These are phyloP conservation scores for Marronus borbonicus DNA, from an alignment of 2,888 invertebrate genomes.

Conservation along the genomic window DNA sequence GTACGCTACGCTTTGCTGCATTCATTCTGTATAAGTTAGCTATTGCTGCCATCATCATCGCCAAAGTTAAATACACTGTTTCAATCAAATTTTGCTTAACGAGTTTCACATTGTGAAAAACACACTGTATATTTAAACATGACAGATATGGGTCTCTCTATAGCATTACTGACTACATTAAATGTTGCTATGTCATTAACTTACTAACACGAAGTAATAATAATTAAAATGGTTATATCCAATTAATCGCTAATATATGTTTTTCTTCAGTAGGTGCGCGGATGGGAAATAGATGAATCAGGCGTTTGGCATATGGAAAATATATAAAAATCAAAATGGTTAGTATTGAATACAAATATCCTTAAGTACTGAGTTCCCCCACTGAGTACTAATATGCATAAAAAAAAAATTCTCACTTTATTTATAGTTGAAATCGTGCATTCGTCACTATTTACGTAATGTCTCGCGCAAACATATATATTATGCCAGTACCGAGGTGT, in stretches of 20 bases:
- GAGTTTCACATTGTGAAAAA: neutral
- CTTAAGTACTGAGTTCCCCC: neutral
- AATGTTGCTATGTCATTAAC: slow-evolving; percentile 5
- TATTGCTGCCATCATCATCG: neutral
- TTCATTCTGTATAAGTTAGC: neutral
- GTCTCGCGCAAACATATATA: too few relatives aligned
- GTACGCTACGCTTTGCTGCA: neutral
- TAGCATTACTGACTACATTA: slow-evolving; percentile 12
- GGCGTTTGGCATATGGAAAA: slow-evolving; percentile 38
- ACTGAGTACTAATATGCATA: too few relatives aligned
- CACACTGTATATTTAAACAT: slow-evolving; percentile 21
- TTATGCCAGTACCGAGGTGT: too few relatives aligned
- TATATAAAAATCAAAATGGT: slow-evolving; percentile 34
- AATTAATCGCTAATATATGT: slow-evolving; percentile 46
- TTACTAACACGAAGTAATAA: slow-evolving; percentile 18
- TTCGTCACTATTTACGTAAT: too few relatives aligned
- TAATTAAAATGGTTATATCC: neutral
- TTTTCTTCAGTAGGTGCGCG: slow-evolving; percentile 50
- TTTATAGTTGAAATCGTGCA: too few relatives aligned
- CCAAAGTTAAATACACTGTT: neutral
- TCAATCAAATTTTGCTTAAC: neutral
- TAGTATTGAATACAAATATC: slow-evolving; percentile 25
- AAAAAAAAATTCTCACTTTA: too few relatives aligned
- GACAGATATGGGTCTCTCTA: neutral
- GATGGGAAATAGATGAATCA: slow-evolving; percentile 43